A percentile compares a stretch with the other conserved stretches of the same genome.
Conservation (phyloP, 37 sponge, comb jelly and placozoan species). For the Mnemiopsis leidyi region DNA sequence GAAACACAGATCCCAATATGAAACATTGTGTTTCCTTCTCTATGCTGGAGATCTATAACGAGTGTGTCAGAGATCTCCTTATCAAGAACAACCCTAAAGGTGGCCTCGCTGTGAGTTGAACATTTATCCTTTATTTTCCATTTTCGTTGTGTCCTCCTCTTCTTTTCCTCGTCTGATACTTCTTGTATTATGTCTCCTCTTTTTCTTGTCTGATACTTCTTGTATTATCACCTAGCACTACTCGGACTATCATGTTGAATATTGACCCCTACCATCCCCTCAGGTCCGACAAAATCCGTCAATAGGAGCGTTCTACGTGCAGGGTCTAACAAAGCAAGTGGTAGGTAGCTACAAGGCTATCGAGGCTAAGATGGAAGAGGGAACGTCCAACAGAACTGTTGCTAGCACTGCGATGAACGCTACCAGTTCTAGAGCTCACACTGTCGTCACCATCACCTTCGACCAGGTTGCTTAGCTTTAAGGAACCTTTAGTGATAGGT, state of each 20-base stretch:
- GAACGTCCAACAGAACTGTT: slow-evolving; percentile 68
- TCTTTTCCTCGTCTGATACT: too few species aligned
- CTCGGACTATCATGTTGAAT: too few species aligned
- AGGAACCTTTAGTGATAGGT: not conserved
- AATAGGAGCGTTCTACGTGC: slow-evolving; percentile 68
- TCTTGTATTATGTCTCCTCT: too few species aligned
- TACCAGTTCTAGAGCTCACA: slow-evolving; percentile 70
- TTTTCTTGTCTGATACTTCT: too few species aligned
- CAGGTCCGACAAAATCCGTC: slow-evolving; percentile 68
- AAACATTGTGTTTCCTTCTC: slow-evolving; percentile 66
- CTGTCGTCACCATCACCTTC: slow-evolving; percentile 67
- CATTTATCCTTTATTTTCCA: too few species aligned
- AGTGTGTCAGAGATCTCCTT: slow-evolving; percentile 68
- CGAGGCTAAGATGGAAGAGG: slow-evolving; percentile 67
- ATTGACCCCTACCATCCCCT: too few species aligned
- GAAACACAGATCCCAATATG: not conserved
- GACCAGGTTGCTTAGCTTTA: slow-evolving; percentile 58
- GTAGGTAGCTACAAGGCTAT: slow-evolving; percentile 68
- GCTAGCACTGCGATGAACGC: slow-evolving; percentile 69
- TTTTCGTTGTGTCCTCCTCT: too few species aligned
- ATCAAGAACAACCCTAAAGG: slow-evolving; percentile 67
- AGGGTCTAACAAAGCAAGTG: slow-evolving; percentile 40
- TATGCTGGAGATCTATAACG: slow-evolving; percentile 72
- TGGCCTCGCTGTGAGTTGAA: slow-evolving; percentile 44
- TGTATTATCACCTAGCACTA: too few species aligned